Conservation (phyloP, 2,888 invertebrate species). For the Nomada fabriciana region DNA sequence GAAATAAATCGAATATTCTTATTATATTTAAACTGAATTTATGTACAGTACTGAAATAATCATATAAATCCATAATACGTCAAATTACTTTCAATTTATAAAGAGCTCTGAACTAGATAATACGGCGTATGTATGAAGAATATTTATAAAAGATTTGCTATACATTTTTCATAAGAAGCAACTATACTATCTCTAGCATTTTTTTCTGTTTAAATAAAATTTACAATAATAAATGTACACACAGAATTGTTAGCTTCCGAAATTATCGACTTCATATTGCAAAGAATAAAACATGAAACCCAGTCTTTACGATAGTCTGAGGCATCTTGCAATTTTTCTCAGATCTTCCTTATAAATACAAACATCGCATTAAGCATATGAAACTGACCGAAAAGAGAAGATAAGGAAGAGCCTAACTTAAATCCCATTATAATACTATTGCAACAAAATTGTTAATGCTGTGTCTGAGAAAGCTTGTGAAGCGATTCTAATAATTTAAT, state of each 20-base stretch:
- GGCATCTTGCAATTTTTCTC: constrained; percentile 3
- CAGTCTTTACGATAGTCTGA: constrained; percentile 13
- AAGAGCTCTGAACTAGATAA: constrained; percentile 33
- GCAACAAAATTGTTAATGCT: constrained; percentile 59
- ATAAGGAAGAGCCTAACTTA: background rate
- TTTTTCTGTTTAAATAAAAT: constrained; percentile 44
- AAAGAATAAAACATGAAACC: constrained; percentile 24
- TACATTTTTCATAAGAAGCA: constrained; percentile 43
- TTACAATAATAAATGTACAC: constrained; percentile 38
- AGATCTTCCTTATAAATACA: constrained; percentile 1
- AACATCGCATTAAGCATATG: background rate
- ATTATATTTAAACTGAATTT: constrained; percentile 64
- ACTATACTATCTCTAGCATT: constrained; percentile 17
- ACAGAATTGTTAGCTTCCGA: constrained; percentile 28
- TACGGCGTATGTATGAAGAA: constrained; percentile 41
- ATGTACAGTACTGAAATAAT: constrained; percentile 63
- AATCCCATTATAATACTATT: constrained; percentile 38
- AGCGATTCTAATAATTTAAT: constrained; percentile 36
- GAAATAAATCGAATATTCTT: constrained; percentile 54
- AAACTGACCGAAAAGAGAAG: background rate
- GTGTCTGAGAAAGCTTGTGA: constrained; percentile 72
- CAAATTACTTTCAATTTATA: constrained; percentile 45
- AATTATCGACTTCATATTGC: constrained; percentile 24
- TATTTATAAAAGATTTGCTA: constrained; percentile 58
- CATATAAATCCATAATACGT: constrained; percentile 36